Evolutionary conservation across 2,888 invertebrate species (phyloP).

Genomic region (Acholoe squamosa): DNA sequence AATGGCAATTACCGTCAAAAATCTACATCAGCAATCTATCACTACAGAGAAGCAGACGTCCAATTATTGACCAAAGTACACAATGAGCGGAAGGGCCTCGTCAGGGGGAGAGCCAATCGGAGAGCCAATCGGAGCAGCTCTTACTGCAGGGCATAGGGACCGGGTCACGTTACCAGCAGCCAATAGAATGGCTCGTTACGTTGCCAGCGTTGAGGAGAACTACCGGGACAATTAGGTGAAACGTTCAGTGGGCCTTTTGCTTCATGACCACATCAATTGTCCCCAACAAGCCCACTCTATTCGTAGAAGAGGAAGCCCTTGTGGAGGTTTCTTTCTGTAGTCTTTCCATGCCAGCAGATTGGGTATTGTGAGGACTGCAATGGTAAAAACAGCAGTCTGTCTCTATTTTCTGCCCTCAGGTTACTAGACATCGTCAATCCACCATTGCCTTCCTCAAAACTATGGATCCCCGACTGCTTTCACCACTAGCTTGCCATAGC

Average conservation of each 20-base stretch:
- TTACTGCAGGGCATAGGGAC: background rate
- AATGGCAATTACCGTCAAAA: slow-evolving; percentile 31
- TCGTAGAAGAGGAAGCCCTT: slow-evolving; percentile 10
- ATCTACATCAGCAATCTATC: slow-evolving; percentile 9
- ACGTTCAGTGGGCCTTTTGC: slow-evolving; percentile 2
- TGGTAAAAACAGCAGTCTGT: background rate
- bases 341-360: slow-evolving; percentile 5
- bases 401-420: background rate
- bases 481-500: background rate
- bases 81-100: slow-evolving; percentile 24
- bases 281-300: background rate
- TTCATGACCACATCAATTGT: slow-evolving; percentile 34
- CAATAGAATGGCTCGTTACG: slow-evolving; percentile 45
- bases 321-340: background rate
- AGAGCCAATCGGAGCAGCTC: slow-evolving; percentile 28
- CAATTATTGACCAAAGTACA: slow-evolving; percentile 51
- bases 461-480: background rate
- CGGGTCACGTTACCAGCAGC: slow-evolving; percentile 33
- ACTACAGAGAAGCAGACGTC: background rate
- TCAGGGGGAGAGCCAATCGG: slow-evolving; percentile 4
- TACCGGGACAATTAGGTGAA: slow-evolving; percentile 15
- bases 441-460: background rate
- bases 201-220: slow-evolving; percentile 7
- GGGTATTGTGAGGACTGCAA: slow-evolving; percentile 3
- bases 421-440: background rate